Conservation (phyloP, 2,888 invertebrate genomes). For the Chrysolina haemoptera region DNA sequence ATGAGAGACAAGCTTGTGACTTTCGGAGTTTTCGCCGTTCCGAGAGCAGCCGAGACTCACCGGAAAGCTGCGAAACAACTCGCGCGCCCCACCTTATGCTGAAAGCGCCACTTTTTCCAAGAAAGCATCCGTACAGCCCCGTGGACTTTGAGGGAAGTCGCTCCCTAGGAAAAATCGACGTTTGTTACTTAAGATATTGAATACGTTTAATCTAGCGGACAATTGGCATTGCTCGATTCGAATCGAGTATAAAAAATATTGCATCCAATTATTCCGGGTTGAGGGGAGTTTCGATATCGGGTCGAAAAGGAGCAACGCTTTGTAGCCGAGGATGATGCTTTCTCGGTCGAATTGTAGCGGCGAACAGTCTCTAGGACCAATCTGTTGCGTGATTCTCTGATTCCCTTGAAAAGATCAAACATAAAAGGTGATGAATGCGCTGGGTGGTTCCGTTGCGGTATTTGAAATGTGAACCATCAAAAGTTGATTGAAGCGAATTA, state of each 20-base stretch:
- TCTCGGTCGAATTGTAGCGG: conserved; percentile 60
- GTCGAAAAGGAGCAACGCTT: conserved; percentile 52
- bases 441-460: neutral
- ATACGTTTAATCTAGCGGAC: conserved; percentile 66
- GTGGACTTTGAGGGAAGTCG: conserved; percentile 47
- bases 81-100: conserved; percentile 48
- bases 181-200: conserved; percentile 62
- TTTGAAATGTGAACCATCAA: conserved; percentile 10
- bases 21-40: conserved; percentile 71
- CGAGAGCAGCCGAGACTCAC: conserved; percentile 66
- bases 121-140: conserved; percentile 27
- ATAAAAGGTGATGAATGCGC: conserved; percentile 15
- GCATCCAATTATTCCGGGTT: conserved; percentile 57
- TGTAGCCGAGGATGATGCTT: conserved; percentile 61
- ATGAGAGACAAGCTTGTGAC: conserved; percentile 61
- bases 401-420: conserved; percentile 43
- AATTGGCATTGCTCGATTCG: conserved; percentile 57
- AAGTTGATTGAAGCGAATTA: neutral
- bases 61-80: conserved; percentile 49
- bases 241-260: conserved; percentile 29
- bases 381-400: conserved; percentile 64
- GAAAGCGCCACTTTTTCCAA: conserved; percentile 53
- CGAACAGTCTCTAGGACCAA: conserved; percentile 58
- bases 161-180: conserved; percentile 57
- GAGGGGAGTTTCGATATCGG: conserved; percentile 40